phyloP scores from a whole-genome alignment of 2,797 vertebrate species.

The Pseudomugil tenellus region DNA sequence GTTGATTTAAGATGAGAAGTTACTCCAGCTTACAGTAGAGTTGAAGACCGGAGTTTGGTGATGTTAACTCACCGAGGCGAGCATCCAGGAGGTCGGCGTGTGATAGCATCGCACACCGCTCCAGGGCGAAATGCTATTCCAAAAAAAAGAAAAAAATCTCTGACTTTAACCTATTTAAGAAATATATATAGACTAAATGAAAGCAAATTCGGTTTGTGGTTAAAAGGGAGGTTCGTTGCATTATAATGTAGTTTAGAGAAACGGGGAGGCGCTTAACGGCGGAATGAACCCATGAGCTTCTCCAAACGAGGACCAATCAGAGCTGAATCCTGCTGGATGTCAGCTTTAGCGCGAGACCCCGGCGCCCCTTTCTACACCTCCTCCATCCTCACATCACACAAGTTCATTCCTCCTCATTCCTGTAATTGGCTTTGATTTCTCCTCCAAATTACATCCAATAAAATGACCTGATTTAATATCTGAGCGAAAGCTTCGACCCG shows the following conservation, averaged over 20 bases:
- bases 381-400: constrained; percentile 73
- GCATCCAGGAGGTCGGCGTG: constrained; percentile 99
- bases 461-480: constrained; percentile 83
- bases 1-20: constrained; percentile 82
- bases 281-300: constrained; percentile 94
- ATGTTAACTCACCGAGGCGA: constrained; percentile 95
- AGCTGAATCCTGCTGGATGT: constrained; percentile 88
- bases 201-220: constrained; percentile 99
- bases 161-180: constrained; percentile 95
- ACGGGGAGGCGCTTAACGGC: constrained; percentile 97
- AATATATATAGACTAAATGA: constrained; percentile 97
- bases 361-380: constrained; percentile 27
- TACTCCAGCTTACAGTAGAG: constrained; percentile 86
- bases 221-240: constrained; percentile 97
- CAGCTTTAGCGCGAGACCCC: constrained; percentile 82
- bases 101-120: constrained; percentile 97
- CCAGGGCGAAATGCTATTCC: constrained; percentile 91
- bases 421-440: constrained; percentile 84
- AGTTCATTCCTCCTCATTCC: constrained; percentile 84
- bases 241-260: constrained; percentile 99
- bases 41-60: constrained; percentile 87
- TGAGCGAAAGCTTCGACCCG: constrained; percentile 74
- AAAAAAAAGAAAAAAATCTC: constrained; percentile 82
- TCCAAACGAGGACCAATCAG: constrained; percentile 94
- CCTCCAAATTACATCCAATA: constrained; percentile 83